Percentiles rank a stretch among this genome's conserved stretches.
phyloP scores from a whole-genome alignment of 2,797 vertebrate species.

The Loriculus beryllinus region DNA sequence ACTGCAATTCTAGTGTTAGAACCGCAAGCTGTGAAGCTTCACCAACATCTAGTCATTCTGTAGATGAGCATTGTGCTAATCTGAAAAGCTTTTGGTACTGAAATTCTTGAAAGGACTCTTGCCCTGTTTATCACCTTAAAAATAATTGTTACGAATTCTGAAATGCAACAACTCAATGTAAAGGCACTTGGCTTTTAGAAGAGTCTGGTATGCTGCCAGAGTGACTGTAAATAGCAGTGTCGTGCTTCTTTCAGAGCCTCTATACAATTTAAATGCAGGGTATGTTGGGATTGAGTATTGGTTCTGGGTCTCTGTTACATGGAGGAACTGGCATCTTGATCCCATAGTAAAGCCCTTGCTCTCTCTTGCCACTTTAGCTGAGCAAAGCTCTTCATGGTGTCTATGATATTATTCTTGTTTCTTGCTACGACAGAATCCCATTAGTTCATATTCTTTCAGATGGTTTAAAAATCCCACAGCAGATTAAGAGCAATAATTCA shows the following conservation, averaged over 20 bases:
- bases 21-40: not conserved
- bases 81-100: not conserved
- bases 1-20: not conserved
- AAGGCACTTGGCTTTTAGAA: not conserved
- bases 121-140: not conserved
- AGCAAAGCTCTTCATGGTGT: not conserved
- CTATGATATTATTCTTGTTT: not conserved
- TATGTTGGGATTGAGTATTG: not conserved
- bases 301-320: not conserved
- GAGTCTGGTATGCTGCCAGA: not conserved
- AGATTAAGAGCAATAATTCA: not conserved
- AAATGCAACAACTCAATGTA: not conserved
- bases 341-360: not conserved
- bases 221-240: not conserved
- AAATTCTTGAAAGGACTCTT: not conserved
- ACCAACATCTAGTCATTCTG: not conserved
- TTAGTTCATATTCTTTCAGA: not conserved
- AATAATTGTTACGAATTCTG: not conserved
- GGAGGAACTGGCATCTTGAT: not conserved
- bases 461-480: not conserved
- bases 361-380: not conserved
- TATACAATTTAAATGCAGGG: not conserved
- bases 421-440: not conserved
- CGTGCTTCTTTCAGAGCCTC: not conserved
- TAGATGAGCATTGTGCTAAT: not conserved